Percentiles rank a stretch among this genome's conserved stretches.
Evolutionary conservation across 2,113 vertebrate genomes (phyloP).

Genomic region (Petrocephalus zakoni): DNA sequence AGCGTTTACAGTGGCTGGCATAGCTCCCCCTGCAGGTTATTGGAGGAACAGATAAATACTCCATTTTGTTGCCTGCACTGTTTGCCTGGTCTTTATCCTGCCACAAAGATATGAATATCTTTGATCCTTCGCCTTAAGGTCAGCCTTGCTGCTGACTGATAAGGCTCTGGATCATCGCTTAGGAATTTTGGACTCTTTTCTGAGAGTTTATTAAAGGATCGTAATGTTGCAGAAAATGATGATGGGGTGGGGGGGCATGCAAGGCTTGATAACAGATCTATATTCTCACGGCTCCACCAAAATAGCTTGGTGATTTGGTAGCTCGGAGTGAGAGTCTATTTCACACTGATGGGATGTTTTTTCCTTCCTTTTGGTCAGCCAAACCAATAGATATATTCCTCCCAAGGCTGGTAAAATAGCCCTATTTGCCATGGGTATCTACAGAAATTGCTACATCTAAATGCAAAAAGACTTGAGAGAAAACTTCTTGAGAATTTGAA

Average conservation of each 20-base stretch:
- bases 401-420: background rate
- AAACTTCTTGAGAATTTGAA: background rate
- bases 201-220: conserved; percentile 13
- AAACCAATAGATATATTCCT: conserved; percentile 8
- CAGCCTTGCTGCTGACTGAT: conserved; percentile 21
- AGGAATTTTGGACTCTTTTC: background rate
- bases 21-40: conserved; percentile 13
- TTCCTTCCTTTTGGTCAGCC: background rate
- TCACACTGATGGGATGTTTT: conserved; percentile 13
- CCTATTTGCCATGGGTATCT: background rate
- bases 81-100: conserved; percentile 14
- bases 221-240: conserved; percentile 6
- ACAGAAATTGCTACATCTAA: conserved; percentile 13
- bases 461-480: background rate
- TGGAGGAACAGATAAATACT: conserved; percentile 9
- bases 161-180: background rate
- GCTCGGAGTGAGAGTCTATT: conserved; percentile 10
- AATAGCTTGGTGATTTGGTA: conserved; percentile 18
- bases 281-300: background rate
- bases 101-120: conserved; percentile 15
- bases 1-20: background rate
- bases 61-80: conserved; percentile 4
- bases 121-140: conserved; percentile 28
- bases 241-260: background rate
- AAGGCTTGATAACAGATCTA: conserved; percentile 15